Conservation (phyloP, 2,113 vertebrate genomes). For the Bubo bubo region DNA sequence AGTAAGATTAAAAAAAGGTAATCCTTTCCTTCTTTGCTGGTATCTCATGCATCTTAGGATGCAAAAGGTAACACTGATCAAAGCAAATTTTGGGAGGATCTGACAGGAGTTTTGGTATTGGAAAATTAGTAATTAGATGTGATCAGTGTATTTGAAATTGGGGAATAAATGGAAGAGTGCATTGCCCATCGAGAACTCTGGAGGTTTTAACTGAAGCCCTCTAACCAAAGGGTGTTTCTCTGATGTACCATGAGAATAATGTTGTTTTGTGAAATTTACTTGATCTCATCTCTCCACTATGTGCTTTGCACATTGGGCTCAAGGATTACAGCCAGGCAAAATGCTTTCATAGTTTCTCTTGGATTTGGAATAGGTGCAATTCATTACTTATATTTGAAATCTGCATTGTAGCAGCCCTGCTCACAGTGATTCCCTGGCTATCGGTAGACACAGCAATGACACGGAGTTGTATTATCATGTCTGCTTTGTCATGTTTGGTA, state of each 20-base stretch:
- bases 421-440: neutral
- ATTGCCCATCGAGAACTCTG: accelerated
- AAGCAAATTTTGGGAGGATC: neutral
- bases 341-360: neutral
- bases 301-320: neutral
- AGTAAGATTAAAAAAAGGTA: neutral
- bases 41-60: neutral
- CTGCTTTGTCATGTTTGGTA: neutral
- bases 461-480: neutral
- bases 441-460: neutral
- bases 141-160: neutral
- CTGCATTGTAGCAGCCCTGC: neutral
- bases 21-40: neutral
- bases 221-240: neutral
- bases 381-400: neutral
- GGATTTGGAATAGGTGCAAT: neutral
- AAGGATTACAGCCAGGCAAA: neutral
- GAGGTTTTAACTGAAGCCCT: neutral
- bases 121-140: neutral
- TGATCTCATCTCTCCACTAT: neutral
- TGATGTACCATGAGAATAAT: neutral
- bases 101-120: neutral
- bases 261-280: neutral
- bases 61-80: neutral
- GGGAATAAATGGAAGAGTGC: neutral